Percentiles rank a stretch among this genome's conserved stretches.
Conservation (phyloP, 2,113 vertebrate genomes). For the Gadus macrocephalus region DNA sequence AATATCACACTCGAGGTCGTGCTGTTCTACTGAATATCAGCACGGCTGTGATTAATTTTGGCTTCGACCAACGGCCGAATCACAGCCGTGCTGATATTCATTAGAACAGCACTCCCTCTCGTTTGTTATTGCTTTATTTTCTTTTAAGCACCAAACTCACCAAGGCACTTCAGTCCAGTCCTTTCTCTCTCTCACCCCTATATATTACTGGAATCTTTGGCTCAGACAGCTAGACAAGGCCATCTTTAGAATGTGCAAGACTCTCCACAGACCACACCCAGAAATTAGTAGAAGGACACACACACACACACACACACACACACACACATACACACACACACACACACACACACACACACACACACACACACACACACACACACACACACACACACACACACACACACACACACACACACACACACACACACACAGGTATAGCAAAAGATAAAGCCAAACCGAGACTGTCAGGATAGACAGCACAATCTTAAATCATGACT, state of each 20-base stretch:
- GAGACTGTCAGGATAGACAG: too few species aligned
- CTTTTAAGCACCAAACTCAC: too few species aligned
- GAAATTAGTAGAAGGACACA: neutral
- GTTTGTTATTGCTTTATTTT: too few species aligned
- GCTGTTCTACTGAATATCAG: too few species aligned
- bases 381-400: neutral
- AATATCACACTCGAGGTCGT: too few species aligned
- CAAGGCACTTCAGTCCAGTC: too few species aligned
- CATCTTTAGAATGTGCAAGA: neutral
- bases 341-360: neutral
- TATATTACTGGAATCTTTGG: neutral
- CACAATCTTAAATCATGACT: too few species aligned
- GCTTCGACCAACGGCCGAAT: too few species aligned
- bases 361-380: neutral
- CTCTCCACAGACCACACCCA: neutral
- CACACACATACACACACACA: neutral
- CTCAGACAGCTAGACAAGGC: neutral
- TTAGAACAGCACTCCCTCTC: too few species aligned
- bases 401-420: neutral
- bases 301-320: constrained; percentile 1
- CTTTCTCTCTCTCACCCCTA: neutral
- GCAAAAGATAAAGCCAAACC: too few species aligned
- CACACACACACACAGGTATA: neutral
- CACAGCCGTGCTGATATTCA: too few species aligned
- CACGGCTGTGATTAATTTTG: too few species aligned